phyloP scores from a whole-genome alignment of 2,113 vertebrate species.

The Anolis sagrei region DNA sequence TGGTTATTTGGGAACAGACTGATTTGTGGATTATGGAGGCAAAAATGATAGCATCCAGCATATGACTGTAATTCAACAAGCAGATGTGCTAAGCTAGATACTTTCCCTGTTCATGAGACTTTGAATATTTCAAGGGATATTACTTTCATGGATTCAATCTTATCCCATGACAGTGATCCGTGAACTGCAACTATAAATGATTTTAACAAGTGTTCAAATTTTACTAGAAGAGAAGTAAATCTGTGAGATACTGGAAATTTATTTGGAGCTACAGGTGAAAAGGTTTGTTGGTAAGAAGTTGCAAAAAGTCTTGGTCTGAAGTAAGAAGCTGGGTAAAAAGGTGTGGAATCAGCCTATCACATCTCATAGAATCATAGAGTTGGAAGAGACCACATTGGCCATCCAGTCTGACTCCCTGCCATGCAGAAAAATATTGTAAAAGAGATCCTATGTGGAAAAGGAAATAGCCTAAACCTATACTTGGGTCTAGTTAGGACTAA shows the following conservation, averaged over 20 bases:
- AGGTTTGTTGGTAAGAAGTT: neutral
- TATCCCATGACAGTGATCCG: neutral
- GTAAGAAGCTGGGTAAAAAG: too few relatives aligned
- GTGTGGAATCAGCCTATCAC: too few relatives aligned
- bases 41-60: neutral
- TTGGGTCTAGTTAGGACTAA: too few relatives aligned
- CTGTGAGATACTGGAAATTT: neutral
- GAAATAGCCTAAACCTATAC: too few relatives aligned
- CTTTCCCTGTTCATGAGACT: neutral
- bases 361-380: too few relatives aligned
- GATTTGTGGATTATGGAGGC: neutral
- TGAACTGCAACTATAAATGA: conserved; percentile 15
- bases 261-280: neutral
- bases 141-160: conserved; percentile 7
- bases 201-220: neutral
- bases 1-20: neutral
- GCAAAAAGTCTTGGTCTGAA: too few relatives aligned
- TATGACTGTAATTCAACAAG: neutral
- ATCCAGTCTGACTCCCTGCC: too few relatives aligned
- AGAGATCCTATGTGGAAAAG: too few relatives aligned
- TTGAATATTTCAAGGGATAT: neutral
- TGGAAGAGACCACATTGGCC: too few relatives aligned
- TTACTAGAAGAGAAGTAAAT: neutral
- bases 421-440: too few relatives aligned
- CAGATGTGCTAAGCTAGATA: neutral